These are phyloP conservation scores for human (Homo sapiens) DNA, from an alignment of 2,113 vertebrate genomes.

Conservation along the genomic window GRCh38 chr11:126714001-126714500, in stretches of 20 bases:
- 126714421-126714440: rapidly evolving
- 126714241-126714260: not conserved
- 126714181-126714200: not conserved
- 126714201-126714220: rapidly evolving
- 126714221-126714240: not conserved
- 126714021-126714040: not conserved
- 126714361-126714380: rapidly evolving
- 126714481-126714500: not conserved
- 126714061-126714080: not conserved
- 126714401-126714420: rapidly evolving
- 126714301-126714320: not conserved
- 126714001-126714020: rapidly evolving
- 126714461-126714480: not conserved
- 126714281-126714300: not conserved
- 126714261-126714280: not conserved
- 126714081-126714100: too few relatives aligned
- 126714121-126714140: not conserved
- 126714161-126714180: not conserved
- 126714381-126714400: not conserved
- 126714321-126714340: not conserved
- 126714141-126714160: not conserved
- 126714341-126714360: not conserved
- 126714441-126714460: not conserved
- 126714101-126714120: not conserved
- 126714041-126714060: not conserved